Base-by-base conservation (phyloP, 1,140 invertebrate genomes). In the Cepaea nemoralis region DNA sequence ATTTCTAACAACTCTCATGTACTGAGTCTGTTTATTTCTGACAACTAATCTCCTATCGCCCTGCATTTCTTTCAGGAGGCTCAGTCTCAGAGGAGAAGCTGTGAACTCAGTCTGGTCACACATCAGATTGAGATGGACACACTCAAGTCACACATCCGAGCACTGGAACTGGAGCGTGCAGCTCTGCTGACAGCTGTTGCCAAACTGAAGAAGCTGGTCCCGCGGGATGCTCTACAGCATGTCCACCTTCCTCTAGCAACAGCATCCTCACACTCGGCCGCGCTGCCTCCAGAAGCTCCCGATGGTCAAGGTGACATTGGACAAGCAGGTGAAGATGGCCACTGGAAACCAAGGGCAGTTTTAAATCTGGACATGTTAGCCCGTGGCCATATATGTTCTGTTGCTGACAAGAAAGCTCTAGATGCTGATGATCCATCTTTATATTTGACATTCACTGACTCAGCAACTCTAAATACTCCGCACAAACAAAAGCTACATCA, bases 161-260 rank as follows among this genome's bases (percentile, higher is more conserved):
- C 88, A 3, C 78, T 91, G 24, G 90, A 91, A 80, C 80, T 91
- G 19, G 90, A 91, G 77, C 74, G 90, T 14, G 81, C 86, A 24
- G 89, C 89, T 40, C 85, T 90, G 35, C 81, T 91, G 16, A 86
- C 86, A 39, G 84, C 88, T 6, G 88, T 90, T 12, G 80, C 85
- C 14, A 89, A 83, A 63, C 81, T 90, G 69, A 81, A 84, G 77
- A 84, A 86, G 22, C 80, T 82, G 12, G 74, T 90, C n/a, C 86
- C 89, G 0, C 87, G 85, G 39, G 84, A 83, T 0, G 83, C 86
- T 10, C 82, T 85, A 70, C 70, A 83, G 5, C 77, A 85, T 35
- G 55, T 89, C 16, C 85, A 88, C 27, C 76, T 83, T 22, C 48
- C 70, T 31, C 67, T 81, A 14, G 78, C 82, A 39, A 48, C 74